Conservation (phyloP, 2,888 invertebrate species). For the Tetragnatha montana region DNA sequence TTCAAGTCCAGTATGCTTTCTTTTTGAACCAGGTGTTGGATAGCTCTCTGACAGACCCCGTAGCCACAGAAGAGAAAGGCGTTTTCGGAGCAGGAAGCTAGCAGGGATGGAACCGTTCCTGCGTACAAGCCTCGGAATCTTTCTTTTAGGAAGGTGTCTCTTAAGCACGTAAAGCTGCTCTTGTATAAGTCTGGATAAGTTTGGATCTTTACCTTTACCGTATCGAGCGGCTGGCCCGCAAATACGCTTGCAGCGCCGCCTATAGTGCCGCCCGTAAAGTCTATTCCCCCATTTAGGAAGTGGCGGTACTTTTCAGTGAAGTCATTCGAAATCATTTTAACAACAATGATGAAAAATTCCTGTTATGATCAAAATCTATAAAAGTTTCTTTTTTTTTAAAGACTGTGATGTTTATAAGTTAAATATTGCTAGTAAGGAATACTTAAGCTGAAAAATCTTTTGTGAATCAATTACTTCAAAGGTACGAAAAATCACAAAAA, state of each 20-base stretch:
- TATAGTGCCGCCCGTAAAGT: constrained; percentile 90
- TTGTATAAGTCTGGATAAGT: constrained; percentile 93
- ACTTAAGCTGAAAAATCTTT: too few relatives aligned
- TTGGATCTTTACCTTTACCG: constrained; percentile 99
- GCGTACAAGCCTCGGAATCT: constrained; percentile 93
- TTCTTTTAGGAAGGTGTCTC: constrained; percentile 88
- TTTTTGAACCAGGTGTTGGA: constrained; percentile 78
- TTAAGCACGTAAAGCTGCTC: constrained; percentile 90
- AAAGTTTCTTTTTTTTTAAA: too few relatives aligned
- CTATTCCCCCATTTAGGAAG: constrained; percentile 80
- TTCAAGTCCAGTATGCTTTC: constrained; percentile 83
- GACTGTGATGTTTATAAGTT: too few relatives aligned
- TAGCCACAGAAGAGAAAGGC: constrained; percentile 96
- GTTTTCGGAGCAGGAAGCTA: constrained; percentile 98
- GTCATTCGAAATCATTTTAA: background rate
- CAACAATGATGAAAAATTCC: background rate
- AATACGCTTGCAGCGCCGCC: constrained; percentile 95
- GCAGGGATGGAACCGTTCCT: constrained; percentile 94
- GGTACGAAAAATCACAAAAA: too few relatives aligned
- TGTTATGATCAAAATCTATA: too few relatives aligned
- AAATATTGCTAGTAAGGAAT: too few relatives aligned
- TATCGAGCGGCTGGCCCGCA: constrained; percentile 98
- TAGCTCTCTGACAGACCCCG: constrained; percentile 94
- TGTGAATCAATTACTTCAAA: too few relatives aligned
- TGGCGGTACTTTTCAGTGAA: constrained; percentile 45